Conservation (phyloP, 2,797 vertebrate genomes). For the Loriculus beryllinus region DNA sequence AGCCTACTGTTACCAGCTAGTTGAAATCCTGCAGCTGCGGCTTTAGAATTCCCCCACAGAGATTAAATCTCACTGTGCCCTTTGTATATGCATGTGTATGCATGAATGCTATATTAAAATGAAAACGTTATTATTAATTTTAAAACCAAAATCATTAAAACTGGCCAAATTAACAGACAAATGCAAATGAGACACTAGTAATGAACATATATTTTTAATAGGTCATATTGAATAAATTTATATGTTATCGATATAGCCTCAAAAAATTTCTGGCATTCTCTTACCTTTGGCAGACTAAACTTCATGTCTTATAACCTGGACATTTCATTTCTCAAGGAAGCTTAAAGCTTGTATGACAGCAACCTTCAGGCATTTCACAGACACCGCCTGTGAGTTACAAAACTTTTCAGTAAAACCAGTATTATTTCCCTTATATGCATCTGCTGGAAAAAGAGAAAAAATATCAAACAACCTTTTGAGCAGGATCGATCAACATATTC, state of each 20-base stretch:
- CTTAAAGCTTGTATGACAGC: background rate
- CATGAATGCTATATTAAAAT: background rate
- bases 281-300: background rate
- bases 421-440: background rate
- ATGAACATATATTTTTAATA: background rate
- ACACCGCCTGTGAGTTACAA: background rate
- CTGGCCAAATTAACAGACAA: background rate
- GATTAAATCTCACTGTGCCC: background rate
- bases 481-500: background rate
- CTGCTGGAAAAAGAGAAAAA: rapidly evolving
- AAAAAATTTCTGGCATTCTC: background rate
- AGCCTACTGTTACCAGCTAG: background rate
- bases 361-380: background rate
- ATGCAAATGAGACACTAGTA: background rate
- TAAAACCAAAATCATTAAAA: background rate
- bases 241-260: background rate
- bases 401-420: background rate
- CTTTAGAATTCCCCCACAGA: background rate
- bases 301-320: background rate
- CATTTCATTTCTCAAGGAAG: background rate
- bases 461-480: background rate
- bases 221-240: background rate
- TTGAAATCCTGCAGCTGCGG: background rate
- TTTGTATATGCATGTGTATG: background rate
- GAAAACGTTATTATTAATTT: background rate